Conservation (phyloP, 2,888 invertebrate genomes). For the Aleiodes leptofemur region DNA sequence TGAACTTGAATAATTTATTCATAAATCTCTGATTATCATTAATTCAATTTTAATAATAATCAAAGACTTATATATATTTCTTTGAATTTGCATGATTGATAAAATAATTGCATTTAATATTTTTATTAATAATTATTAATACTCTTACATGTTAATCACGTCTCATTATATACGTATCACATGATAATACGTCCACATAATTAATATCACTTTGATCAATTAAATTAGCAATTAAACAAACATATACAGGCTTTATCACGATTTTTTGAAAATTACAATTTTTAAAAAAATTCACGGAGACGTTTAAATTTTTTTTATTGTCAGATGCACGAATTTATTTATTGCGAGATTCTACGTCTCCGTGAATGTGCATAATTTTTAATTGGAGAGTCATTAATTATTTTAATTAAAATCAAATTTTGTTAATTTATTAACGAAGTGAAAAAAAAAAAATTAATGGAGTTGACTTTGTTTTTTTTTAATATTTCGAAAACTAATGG, state of each 20-base stretch:
- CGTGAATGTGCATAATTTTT: neutral
- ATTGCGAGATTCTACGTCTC: neutral
- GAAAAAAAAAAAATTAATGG: neutral
- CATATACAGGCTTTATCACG: slow-evolving; percentile 73
- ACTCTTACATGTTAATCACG: slow-evolving; percentile 38
- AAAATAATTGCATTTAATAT: slow-evolving; percentile 51
- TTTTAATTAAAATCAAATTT: slow-evolving; percentile 23
- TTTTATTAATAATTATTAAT: slow-evolving; percentile 24
- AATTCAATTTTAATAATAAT: slow-evolving; percentile 7
- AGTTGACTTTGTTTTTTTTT: no score
- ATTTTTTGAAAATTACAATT: slow-evolving; percentile 29
- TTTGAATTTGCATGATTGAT: slow-evolving; percentile 51
- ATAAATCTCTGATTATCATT: slow-evolving; percentile 20
- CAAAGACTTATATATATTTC: neutral
- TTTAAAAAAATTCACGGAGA: neutral
- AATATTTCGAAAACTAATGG: no score
- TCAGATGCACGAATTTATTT: slow-evolving; percentile 11
- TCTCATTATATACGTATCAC: slow-evolving; percentile 20
- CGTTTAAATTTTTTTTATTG: slow-evolving; percentile 13
- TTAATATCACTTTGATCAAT: neutral
- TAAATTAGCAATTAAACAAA: slow-evolving; percentile 58
- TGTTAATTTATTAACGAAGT: slow-evolving; percentile 17
- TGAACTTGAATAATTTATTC: slow-evolving; percentile 45
- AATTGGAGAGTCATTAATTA: slow-evolving; percentile 10
- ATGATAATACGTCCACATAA: neutral